Evolutionary conservation across 2,888 invertebrate species (phyloP), one percentile per base, ranked within the genome.

Genomic region (Chrysolina americana): DNA sequence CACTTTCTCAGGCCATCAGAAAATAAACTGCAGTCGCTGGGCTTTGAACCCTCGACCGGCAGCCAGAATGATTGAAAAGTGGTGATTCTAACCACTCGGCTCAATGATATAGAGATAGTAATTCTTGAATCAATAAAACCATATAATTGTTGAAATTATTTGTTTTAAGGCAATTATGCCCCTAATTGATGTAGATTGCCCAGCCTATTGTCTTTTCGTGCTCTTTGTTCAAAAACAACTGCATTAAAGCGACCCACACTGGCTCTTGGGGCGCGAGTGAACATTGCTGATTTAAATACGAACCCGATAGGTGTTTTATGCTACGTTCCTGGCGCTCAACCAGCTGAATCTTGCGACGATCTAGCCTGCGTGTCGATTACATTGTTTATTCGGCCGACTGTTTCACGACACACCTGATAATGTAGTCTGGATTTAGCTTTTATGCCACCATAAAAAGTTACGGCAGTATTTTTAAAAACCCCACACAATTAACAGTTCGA

Each of bases 341-440:
- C 74, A 71, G 70, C 41, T 70, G 47, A 74, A 74, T 66, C 56
- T 50, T 63, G 70, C 13, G 36, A 48, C 19, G 36, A 28, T 70
- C 48, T 53, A 53, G 19, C 13, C 13, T 15, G 28, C 62, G 59
- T 36, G 19, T 50, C 44, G 21, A 41, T 41, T 44, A 41, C 36
- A 15, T 64, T 70, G 69, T 78, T 76, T 71, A 75, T 81, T 79
- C 78, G 79, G 78, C 73, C 80, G 68, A 78, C 81, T 80, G 78
- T 68, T 80, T 71, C 78, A 78, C 77, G 80, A 79, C 81, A 81
- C 82, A 81, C 82, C 82, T 81, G 83, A 81, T 84, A 83, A 83
- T 82, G 81, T 80, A 82, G 82, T 82, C 83, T 80, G 83, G 77
- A 81, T 79, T 80, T 75, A 78, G 80, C 78, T 83, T 84, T 83